Evolutionary conservation across 2,113 vertebrate genomes (phyloP).

Genomic region (Phaethornis superciliosus): DNA sequence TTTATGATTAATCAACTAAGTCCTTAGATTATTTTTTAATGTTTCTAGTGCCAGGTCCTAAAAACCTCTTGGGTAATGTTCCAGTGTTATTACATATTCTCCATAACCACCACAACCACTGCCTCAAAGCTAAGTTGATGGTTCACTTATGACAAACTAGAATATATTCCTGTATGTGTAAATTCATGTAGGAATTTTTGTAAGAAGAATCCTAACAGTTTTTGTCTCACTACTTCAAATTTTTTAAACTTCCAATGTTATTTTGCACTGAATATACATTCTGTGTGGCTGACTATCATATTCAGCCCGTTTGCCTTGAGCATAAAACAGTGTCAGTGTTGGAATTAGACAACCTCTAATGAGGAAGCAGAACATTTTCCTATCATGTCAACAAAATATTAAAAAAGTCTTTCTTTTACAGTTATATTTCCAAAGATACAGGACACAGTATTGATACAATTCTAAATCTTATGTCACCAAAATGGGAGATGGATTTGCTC

Average conservation of each 20-base stretch:
- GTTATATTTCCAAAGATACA: not conserved
- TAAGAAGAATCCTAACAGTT: not conserved
- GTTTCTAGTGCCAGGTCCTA: not conserved
- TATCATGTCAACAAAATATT: not conserved
- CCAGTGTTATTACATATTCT: not conserved
- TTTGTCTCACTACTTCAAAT: not conserved
- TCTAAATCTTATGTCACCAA: not conserved
- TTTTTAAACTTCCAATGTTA: not conserved
- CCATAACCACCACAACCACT: fast-evolving
- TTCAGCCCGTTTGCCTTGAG: not conserved
- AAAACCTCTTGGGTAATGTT: not conserved
- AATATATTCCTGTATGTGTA: not conserved
- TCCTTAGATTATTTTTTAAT: not conserved
- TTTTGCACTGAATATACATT: not conserved
- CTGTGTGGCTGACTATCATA: not conserved
- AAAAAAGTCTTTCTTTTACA: not conserved
- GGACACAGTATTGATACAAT: not conserved
- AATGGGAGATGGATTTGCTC: not conserved
- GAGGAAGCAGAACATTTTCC: not conserved
- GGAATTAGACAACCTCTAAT: not conserved
- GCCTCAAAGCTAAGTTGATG: not conserved
- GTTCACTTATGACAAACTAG: not conserved
- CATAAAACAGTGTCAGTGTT: not conserved
- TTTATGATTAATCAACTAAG: constrained; percentile 6
- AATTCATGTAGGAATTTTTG: not conserved